Evolutionary conservation across 2,888 invertebrate species (phyloP).

Genomic region (Omphaloscelis lunosa): DNA sequence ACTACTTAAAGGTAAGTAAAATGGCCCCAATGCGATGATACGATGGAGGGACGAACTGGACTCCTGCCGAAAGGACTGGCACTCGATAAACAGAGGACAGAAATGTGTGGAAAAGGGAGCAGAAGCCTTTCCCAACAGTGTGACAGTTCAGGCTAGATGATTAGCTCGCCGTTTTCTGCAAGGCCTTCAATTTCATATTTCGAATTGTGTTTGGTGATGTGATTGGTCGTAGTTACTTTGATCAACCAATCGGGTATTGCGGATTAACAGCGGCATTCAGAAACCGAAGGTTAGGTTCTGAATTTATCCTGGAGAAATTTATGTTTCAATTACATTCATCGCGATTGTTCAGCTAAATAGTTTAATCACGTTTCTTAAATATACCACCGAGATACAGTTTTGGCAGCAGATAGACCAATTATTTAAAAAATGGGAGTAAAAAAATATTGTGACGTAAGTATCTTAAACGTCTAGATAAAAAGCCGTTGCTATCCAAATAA

Average conservation of each 20-base stretch:
- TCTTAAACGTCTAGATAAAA: constrained; percentile 5
- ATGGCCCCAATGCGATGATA: not conserved
- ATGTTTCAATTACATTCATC: not conserved
- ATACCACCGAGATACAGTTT: not conserved
- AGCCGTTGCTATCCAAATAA: constrained; percentile 50
- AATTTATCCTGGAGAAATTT: not conserved
- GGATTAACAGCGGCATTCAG: not conserved
- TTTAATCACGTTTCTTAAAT: not conserved
- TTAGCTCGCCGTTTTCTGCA: not conserved
- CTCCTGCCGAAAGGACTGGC: not conserved
- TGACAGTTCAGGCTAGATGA: not conserved
- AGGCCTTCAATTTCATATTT: not conserved
- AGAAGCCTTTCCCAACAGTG: not conserved
- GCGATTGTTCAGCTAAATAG: not conserved
- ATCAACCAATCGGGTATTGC: not conserved
- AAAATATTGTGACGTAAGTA: constrained; percentile 14
- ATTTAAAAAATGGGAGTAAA: constrained; percentile 6
- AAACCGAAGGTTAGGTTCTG: no score
- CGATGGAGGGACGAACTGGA: not conserved
- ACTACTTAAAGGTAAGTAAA: not conserved
- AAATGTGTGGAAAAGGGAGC: not conserved
- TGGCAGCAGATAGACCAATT: constrained; percentile 7
- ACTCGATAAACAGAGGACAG: not conserved
- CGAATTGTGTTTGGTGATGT: not conserved
- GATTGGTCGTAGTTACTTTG: not conserved